Conservation (phyloP, 2,797 vertebrate species). For the Crocodylus rhombifer region DNA sequence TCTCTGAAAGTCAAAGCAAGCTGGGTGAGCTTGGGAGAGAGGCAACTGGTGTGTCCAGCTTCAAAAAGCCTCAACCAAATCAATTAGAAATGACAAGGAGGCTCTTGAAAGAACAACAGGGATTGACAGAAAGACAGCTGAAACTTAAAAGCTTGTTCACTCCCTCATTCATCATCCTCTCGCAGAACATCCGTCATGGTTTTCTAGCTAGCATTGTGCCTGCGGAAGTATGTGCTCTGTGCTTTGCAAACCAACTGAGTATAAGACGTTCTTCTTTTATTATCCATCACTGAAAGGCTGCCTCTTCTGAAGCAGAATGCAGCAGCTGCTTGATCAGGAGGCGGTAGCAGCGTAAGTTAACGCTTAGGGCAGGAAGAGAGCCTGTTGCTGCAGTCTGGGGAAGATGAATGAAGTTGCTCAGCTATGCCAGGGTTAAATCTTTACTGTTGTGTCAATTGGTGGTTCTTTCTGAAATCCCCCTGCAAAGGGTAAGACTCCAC, state of each 20-base stretch:
- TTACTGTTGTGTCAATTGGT: neutral
- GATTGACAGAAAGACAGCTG: neutral
- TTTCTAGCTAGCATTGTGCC: neutral
- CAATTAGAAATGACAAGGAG: neutral
- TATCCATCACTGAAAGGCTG: rapidly evolving
- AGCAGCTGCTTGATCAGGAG: rapidly evolving
- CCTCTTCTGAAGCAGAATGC: rapidly evolving
- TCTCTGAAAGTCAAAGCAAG: neutral
- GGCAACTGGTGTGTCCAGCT: neutral
- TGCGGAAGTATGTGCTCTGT: rapidly evolving
- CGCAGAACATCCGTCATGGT: rapidly evolving
- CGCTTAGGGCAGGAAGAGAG: neutral
- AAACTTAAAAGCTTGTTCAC: neutral
- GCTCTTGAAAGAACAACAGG: neutral
- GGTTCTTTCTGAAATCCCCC: neutral
- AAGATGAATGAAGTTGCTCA: rapidly evolving
- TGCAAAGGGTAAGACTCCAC: neutral
- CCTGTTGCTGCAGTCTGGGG: rapidly evolving
- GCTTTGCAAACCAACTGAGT: neutral
- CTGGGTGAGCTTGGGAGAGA: neutral
- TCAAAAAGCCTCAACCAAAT: neutral
- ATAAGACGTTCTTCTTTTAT: rapidly evolving
- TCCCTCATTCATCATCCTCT: neutral
- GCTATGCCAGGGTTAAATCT: rapidly evolving
- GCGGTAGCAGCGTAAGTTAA: rapidly evolving